phyloP scores from a whole-genome alignment of 2,888 invertebrate species.

The Papilio protenor region DNA sequence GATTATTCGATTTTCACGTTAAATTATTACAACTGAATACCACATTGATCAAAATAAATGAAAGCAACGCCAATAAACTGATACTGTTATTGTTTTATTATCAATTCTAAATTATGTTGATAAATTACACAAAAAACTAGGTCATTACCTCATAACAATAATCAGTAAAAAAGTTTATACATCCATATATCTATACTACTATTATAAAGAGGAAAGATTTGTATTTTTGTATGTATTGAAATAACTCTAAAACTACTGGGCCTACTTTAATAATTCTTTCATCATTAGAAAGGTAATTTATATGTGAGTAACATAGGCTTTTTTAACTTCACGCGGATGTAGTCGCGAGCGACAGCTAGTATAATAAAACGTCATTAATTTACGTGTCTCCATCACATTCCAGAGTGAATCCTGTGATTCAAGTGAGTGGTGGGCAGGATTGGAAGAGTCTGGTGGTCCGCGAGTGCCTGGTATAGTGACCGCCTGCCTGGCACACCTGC shows the following conservation, averaged over 20 bases:
- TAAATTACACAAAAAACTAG: neutral
- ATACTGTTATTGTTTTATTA: constrained; percentile 7
- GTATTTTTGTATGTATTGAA: neutral
- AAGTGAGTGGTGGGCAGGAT: constrained; percentile 83
- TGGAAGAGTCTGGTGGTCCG: constrained; percentile 83
- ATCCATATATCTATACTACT: neutral
- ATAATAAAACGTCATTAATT: neutral
- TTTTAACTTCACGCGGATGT: no score
- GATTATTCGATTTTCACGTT: constrained; percentile 41
- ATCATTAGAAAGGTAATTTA: no score
- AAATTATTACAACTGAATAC: constrained; percentile 13
- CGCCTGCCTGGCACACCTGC: constrained; percentile 92
- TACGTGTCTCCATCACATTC: constrained; percentile 53
- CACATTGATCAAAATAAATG: constrained; percentile 19
- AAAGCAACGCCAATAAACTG: constrained; percentile 19
- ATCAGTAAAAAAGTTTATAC: neutral
- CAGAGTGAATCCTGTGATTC: constrained; percentile 93
- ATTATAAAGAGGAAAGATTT: neutral
- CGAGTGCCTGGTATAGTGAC: constrained; percentile 91
- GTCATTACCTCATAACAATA: neutral
- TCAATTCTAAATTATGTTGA: neutral
- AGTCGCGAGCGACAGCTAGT: no score
- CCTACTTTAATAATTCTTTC: no score
- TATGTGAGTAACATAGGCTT: no score
- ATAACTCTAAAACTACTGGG: no score